Evolutionary conservation across 2,113 vertebrate genomes (phyloP).

Genomic region (Pipa parva): DNA sequence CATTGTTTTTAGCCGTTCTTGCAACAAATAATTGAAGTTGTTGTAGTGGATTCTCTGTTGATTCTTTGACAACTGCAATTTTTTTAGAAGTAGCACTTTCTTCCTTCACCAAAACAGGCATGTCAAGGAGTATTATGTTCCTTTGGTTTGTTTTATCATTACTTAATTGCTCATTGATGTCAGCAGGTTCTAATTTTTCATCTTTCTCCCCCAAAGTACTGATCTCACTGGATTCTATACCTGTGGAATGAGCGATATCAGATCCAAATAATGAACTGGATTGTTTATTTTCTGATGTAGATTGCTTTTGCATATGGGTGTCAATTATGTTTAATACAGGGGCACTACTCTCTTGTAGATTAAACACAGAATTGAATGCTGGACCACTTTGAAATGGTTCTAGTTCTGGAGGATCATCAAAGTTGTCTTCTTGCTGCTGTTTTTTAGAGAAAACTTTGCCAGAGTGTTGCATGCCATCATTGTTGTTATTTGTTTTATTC

Average conservation of each 20-base stretch:
- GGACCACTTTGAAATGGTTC: constrained; percentile 22
- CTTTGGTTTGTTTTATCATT: constrained; percentile 21
- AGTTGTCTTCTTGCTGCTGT: constrained; percentile 44
- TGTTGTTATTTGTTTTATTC: not conserved
- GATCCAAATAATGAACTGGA: constrained; percentile 5
- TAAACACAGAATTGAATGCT: constrained; percentile 28
- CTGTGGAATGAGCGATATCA: fast-evolving
- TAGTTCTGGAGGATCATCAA: constrained; percentile 40
- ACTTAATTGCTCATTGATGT: fast-evolving
- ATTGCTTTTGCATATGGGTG: not conserved
- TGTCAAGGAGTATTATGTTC: constrained; percentile 37
- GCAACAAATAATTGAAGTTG: constrained; percentile 61
- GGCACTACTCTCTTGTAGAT: constrained; percentile 33
- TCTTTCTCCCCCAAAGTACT: fast-evolving
- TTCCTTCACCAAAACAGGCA: constrained; percentile 41
- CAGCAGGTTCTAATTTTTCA: not conserved
- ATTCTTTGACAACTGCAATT: constrained; percentile 3
- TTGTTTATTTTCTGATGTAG: constrained; percentile 27
- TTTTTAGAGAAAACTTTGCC: constrained; percentile 31
- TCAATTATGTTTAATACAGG: not conserved
- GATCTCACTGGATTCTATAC: not conserved
- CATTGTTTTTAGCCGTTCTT: constrained; percentile 50
- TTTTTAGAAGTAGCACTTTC: not conserved
- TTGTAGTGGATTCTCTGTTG: constrained; percentile 48
- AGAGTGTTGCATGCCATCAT: not conserved